Conservation (phyloP, 2,113 vertebrate species). For the Brachypodius melanocephalos region DNA sequence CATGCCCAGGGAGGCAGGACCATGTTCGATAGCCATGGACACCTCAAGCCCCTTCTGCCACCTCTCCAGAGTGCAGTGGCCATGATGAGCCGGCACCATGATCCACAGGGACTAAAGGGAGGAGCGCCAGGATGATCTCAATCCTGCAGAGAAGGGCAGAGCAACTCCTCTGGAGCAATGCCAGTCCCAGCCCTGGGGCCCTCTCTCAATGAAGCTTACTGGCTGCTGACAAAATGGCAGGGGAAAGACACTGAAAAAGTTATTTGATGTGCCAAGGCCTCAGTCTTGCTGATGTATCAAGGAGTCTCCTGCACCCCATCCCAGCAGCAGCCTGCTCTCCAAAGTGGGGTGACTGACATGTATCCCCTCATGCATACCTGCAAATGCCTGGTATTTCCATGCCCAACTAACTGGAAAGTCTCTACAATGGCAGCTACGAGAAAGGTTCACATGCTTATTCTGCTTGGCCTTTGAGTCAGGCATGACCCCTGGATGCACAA, state of each 20-base stretch:
- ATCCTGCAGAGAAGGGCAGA: background rate
- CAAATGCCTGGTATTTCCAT: background rate
- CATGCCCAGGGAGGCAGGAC: background rate
- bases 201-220: background rate
- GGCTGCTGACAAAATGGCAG: background rate
- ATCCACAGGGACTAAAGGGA: background rate
- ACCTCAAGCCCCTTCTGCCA: background rate
- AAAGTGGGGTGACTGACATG: accelerated
- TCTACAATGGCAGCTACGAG: background rate
- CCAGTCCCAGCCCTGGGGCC: background rate
- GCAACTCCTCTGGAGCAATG: background rate
- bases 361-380: background rate
- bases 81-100: background rate
- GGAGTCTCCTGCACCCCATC: background rate
- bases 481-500: background rate
- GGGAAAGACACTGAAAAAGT: background rate
- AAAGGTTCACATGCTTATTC: background rate
- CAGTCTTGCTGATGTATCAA: background rate
- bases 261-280: background rate
- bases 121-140: background rate
- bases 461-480: background rate
- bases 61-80: background rate
- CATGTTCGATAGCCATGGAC: accelerated
- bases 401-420: background rate
- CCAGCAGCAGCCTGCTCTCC: background rate